phyloP scores from a whole-genome alignment of 2,113 vertebrate genomes.

The Vicugna pacos region DNA sequence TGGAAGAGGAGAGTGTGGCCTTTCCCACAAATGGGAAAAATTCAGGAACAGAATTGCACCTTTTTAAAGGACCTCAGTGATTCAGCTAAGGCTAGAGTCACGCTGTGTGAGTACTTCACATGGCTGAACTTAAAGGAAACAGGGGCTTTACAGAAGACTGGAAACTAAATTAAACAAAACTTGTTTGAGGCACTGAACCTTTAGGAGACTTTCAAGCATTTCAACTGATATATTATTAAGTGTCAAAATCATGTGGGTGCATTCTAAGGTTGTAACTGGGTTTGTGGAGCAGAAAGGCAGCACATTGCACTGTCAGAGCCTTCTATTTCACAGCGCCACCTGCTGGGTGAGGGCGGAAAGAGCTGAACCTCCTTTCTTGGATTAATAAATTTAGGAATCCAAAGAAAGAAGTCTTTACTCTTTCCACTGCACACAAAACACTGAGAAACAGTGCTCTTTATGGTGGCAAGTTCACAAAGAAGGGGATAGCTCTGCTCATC shows the following conservation, averaged over 20 bases:
- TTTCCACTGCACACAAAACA: neutral
- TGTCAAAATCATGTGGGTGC: neutral
- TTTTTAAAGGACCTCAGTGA: constrained; percentile 24
- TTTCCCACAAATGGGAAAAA: constrained; percentile 41
- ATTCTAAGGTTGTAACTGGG: neutral
- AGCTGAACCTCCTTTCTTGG: neutral
- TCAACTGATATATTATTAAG: neutral
- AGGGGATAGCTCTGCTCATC: constrained; percentile 46
- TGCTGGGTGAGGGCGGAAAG: constrained; percentile 79
- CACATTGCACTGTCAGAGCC: neutral
- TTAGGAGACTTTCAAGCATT: neutral
- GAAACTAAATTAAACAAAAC: constrained; percentile 28
- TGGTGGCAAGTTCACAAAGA: neutral
- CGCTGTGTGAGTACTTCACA: neutral
- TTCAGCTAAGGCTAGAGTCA: neutral
- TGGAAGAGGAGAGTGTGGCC: neutral
- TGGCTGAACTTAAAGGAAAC: neutral
- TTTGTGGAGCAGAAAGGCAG: constrained; percentile 35
- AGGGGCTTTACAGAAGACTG: constrained; percentile 49
- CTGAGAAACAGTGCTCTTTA: neutral
- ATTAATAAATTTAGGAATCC: constrained; percentile 39
- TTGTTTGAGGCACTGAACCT: neutral
- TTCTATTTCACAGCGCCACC: constrained; percentile 84
- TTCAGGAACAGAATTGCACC: neutral
- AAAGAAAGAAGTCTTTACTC: constrained; percentile 39